Conservation (phyloP, 2,888 invertebrate species). For the Cerastis leucographa region DNA sequence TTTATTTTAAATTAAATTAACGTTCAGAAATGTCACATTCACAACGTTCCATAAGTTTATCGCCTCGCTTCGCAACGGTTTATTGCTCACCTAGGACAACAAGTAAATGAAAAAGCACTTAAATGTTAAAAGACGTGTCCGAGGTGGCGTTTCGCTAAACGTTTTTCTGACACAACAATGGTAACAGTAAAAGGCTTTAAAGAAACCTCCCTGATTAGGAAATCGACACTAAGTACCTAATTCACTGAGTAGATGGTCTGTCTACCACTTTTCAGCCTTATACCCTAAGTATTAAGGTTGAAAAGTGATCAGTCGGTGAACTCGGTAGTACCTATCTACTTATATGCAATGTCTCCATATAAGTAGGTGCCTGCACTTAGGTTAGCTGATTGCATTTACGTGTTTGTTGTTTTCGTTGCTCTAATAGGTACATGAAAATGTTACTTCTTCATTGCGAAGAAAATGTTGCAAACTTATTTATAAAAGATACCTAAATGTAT, state of each 20-base stretch:
- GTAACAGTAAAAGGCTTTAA: conserved; percentile 59
- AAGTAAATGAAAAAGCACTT: conserved; percentile 57
- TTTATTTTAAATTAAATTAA: neutral
- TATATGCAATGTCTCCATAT: neutral
- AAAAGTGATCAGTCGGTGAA: too few species aligned
- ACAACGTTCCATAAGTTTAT: neutral
- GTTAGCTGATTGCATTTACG: conserved; percentile 43
- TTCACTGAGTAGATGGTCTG: conserved; percentile 8
- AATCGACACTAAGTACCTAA: conserved; percentile 33
- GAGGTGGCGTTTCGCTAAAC: conserved; percentile 33
- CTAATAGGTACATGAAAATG: neutral
- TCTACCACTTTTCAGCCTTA: too few species aligned
- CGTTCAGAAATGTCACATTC: neutral
- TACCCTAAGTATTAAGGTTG: too few species aligned
- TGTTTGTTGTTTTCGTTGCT: conserved; percentile 26
- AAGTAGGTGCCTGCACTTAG: conserved; percentile 12
- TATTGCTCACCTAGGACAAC: neutral
- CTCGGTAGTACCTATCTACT: neutral
- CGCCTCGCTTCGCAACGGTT: neutral
- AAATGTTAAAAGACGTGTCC: conserved; percentile 54
- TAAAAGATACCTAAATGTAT: neutral
- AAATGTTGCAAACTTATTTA: neutral
- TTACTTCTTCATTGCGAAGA: neutral
- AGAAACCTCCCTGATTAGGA: conserved; percentile 51
- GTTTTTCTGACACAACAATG: conserved; percentile 59